Conservation (phyloP, 1,140 invertebrate genomes). For the Argopecten irradians region DNA sequence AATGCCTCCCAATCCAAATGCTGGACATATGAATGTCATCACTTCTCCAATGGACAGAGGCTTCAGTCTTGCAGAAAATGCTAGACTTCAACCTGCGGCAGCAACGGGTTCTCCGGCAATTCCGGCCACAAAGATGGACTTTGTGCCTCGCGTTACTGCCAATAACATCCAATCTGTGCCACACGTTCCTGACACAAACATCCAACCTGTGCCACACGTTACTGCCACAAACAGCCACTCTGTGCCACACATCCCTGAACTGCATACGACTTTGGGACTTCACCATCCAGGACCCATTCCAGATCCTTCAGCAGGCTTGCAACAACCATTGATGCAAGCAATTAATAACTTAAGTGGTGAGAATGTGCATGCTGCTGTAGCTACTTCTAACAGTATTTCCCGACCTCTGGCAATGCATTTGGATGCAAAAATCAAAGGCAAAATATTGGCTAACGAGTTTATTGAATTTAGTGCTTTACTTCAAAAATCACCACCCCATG, state of each 20-base stretch:
- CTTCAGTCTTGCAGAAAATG: not conserved
- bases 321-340: no score
- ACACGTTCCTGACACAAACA: no score
- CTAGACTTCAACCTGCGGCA: not conserved
- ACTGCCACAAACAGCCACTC: no score
- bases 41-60: not conserved
- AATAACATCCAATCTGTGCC: no score
- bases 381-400: not conserved
- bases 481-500: not conserved
- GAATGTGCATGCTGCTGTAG: not conserved
- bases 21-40: not conserved
- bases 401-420: not conserved
- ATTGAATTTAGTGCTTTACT: not conserved
- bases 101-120: not conserved
- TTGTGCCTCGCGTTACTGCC: no score
- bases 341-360: not conserved
- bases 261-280: no score
- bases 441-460: not conserved
- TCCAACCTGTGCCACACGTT: no score
- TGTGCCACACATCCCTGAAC: no score
- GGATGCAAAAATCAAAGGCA: not conserved
- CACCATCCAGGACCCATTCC: no score
- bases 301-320: no score
- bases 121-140: no score
- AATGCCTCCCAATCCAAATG: not conserved